phyloP scores from a whole-genome alignment of 37 sponge, comb jelly and placozoan genomes.

The Halichondria panicea region DNA sequence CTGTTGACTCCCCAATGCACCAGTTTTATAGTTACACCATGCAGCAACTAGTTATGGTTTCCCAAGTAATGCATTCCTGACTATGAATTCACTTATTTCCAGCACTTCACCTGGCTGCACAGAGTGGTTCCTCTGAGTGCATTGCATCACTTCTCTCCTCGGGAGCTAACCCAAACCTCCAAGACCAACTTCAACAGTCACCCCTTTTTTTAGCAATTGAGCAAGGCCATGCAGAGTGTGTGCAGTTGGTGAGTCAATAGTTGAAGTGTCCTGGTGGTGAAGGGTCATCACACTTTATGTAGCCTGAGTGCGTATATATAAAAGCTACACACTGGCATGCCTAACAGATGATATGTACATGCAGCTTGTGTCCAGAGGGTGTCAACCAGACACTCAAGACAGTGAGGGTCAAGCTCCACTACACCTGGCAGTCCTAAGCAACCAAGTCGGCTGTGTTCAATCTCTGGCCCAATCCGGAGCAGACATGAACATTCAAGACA shows the following conservation, averaged over 20 bases:
- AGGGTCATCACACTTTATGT: too few relatives aligned
- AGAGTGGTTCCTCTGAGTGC: slow-evolving; percentile 38
- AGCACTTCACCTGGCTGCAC: slow-evolving; percentile 70
- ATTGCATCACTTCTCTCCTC: slow-evolving; percentile 36
- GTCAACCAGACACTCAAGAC: slow-evolving; percentile 30
- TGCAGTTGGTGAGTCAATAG: slow-evolving; percentile 47
- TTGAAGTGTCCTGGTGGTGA: background rate
- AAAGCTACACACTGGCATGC: background rate
- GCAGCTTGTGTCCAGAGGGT: slow-evolving; percentile 47
- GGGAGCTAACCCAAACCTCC: slow-evolving; percentile 56
- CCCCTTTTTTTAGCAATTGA: slow-evolving; percentile 51
- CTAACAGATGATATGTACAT: too few relatives aligned
- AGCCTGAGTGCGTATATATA: background rate
- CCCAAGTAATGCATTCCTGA: background rate
- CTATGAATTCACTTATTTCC: background rate
- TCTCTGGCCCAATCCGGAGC: slow-evolving; percentile 37
- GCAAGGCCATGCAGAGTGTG: slow-evolving; percentile 50
- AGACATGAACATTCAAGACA: slow-evolving; percentile 40
- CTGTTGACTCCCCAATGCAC: background rate
- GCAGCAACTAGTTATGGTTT: background rate
- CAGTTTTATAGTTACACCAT: too few relatives aligned
- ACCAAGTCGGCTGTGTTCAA: slow-evolving; percentile 22
- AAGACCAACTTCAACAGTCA: slow-evolving; percentile 25
- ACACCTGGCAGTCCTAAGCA: slow-evolving; percentile 38
- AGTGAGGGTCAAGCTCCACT: slow-evolving; percentile 42